Percentiles rank a stretch among this genome's conserved stretches.
Conservation (phyloP, 2,888 invertebrate genomes). For the Leptodirus hochenwartii region DNA sequence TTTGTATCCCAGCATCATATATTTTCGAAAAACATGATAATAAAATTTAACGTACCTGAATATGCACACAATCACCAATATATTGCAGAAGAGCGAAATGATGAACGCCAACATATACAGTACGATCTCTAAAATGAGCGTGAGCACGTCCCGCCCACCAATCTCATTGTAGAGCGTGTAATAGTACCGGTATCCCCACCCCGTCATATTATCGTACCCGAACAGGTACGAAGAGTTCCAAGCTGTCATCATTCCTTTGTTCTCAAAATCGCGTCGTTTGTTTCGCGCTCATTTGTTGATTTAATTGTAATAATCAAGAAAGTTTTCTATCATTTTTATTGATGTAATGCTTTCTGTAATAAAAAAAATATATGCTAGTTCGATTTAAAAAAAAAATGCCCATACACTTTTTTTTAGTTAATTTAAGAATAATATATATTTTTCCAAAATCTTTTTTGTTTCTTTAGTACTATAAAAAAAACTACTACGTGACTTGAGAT, state of each 20-base stretch:
- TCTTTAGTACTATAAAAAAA: too few relatives aligned
- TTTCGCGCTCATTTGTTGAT: too few relatives aligned
- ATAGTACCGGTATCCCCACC: slow-evolving; percentile 34
- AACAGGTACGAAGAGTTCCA: slow-evolving; percentile 32
- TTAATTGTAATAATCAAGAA: too few relatives aligned
- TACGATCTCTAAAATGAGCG: slow-evolving; percentile 25
- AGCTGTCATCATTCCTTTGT: slow-evolving; percentile 14
- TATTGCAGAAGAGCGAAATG: slow-evolving; percentile 32
- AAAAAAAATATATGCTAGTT: too few relatives aligned
- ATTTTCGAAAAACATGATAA: neutral
- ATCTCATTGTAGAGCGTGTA: slow-evolving; percentile 37
- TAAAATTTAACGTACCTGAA: slow-evolving; percentile 24
- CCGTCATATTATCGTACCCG: slow-evolving; percentile 29
- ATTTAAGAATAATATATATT: too few relatives aligned
- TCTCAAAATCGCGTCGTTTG: too few relatives aligned
- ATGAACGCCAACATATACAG: slow-evolving; percentile 25
- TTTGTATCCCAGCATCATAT: neutral
- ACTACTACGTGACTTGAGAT: too few relatives aligned
- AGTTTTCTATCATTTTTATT: too few relatives aligned
- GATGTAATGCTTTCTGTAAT: too few relatives aligned
- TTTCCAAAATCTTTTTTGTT: too few relatives aligned
- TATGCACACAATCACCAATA: slow-evolving; percentile 31
- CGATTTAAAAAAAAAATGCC: too few relatives aligned
- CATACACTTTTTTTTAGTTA: too few relatives aligned
- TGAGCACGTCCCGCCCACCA: slow-evolving; percentile 24